Evolutionary conservation across 2,113 vertebrate genomes (phyloP).

Genomic region (Micromys minutus): DNA sequence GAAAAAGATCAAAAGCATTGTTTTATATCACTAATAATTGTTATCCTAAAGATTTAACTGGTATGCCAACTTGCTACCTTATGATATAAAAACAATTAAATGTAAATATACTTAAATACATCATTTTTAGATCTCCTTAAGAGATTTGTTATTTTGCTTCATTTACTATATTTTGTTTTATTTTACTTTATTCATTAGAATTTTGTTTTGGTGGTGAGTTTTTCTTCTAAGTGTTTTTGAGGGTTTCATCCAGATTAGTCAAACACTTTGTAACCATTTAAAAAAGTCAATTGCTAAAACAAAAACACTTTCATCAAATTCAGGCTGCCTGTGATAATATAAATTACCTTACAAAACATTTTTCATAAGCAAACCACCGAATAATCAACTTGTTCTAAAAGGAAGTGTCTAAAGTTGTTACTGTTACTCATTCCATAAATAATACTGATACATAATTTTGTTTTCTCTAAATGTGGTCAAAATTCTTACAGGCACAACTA

Average conservation of each 20-base stretch:
- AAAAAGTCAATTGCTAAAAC: constrained; percentile 32
- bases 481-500: neutral
- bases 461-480: constrained; percentile 18
- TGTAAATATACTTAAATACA: neutral
- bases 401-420: constrained; percentile 14
- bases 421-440: neutral
- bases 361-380: constrained; percentile 64
- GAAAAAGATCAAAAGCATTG: neutral
- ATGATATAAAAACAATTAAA: neutral
- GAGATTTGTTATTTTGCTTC: constrained; percentile 14
- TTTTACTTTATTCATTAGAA: neutral
- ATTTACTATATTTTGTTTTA: neutral
- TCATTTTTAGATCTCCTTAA: constrained; percentile 14
- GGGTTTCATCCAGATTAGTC: constrained; percentile 25
- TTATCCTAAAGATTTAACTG: neutral
- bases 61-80: neutral
- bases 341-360: constrained; percentile 63
- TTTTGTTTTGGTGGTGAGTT: neutral
- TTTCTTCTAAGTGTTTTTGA: neutral
- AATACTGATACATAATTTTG: constrained; percentile 23
- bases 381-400: constrained; percentile 76
- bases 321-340: neutral
- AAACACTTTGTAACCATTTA: constrained; percentile 26
- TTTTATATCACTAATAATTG: neutral
- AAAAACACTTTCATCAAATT: neutral